These are phyloP conservation scores for Lasioglossum albipes DNA, from an alignment of 1,140 invertebrate genomes.

Conservation along the genomic window DNA sequence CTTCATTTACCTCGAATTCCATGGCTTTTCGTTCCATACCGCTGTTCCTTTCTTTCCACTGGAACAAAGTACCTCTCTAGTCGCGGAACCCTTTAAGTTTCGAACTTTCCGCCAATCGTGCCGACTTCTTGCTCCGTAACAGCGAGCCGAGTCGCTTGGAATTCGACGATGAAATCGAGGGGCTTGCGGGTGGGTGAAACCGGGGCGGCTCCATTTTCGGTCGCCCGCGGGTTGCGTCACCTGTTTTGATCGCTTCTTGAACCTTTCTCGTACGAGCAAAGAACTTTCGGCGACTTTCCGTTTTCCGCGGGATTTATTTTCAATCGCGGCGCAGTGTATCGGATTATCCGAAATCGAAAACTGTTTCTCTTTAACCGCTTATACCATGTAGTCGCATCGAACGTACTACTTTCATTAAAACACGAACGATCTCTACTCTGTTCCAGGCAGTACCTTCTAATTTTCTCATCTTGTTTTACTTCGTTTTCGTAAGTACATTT, in stretches of 20 bases:
- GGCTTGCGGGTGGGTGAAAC: neutral
- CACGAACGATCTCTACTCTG: too few species aligned
- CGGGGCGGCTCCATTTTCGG: neutral
- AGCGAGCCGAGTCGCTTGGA: neutral
- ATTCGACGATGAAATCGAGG: constrained; percentile 4
- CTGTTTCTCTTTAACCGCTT: too few species aligned
- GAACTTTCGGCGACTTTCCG: neutral
- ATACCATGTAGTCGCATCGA: too few species aligned
- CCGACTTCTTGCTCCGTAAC: neutral
- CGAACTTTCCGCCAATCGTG: constrained; percentile 8
- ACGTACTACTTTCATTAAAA: too few species aligned
- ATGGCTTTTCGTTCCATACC: neutral
- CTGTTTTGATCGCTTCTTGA: constrained; percentile 17
- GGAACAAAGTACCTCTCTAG: constrained; percentile 4
- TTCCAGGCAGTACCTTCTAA: too few species aligned
- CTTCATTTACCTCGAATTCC: constrained; percentile 1
- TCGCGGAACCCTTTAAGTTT: constrained; percentile 5
- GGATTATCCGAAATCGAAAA: neutral
- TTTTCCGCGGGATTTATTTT: neutral
- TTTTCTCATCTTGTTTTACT: too few species aligned
- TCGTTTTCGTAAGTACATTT: too few species aligned
- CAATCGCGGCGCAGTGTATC: neutral
- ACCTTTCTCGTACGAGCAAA: neutral
- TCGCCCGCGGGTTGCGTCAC: neutral
- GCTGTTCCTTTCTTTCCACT: neutral